Base-by-base conservation (phyloP, 2,797 vertebrate species). In the Telmatherina bonti region DNA sequence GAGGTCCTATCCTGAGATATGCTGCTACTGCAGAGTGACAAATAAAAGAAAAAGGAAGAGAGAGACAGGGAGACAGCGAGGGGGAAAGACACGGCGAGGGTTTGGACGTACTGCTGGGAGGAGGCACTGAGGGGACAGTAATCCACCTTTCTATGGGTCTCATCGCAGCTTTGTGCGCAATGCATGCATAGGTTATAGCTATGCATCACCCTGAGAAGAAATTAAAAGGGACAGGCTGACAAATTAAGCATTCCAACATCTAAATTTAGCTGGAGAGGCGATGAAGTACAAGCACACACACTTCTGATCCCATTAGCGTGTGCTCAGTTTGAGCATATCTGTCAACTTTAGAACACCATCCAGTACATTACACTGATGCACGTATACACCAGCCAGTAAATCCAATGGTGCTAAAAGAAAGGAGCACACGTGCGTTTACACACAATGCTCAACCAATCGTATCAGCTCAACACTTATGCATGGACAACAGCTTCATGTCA, bases 11-110 rank as follows among this genome's bases (percentile, higher is more conserved):
- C 60, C 73, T 74, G 45, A 70, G 74, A 83, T 66, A 82, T 62
- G 70, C 67, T 78, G 74, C 62, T 51, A 67, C 70, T 74, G 79
- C 72, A 74, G 61, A 80, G 68, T 78, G 76, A 76, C 69, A 76
- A 67, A 58, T 70, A 82, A 58, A 73, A 82, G 61, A 36, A 36
- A 36, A 11, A 36, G 12, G 35, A 11, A 12, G 11, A 67, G 45
- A 69, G 22, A 53, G 38, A 69, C 3, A 66, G 26, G 24, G 31
- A 67, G 64, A 80, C 59, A 72, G 16, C 67, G 79, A 78, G 64
- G 57, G 29, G 11, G 63, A 35, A 13, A 45, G 62, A 29, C 54
- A 18, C 30, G 29, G 51, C 56, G 29, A 57, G 41, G 64, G 38
- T 43, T 3, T 72, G 20, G 66, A 62, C 56, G 30, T 62, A 26